Evolutionary conservation across 2,113 vertebrate genomes (phyloP), one percentile per base, ranked within the genome.

Genomic region (Peucedramus taeniatus): DNA sequence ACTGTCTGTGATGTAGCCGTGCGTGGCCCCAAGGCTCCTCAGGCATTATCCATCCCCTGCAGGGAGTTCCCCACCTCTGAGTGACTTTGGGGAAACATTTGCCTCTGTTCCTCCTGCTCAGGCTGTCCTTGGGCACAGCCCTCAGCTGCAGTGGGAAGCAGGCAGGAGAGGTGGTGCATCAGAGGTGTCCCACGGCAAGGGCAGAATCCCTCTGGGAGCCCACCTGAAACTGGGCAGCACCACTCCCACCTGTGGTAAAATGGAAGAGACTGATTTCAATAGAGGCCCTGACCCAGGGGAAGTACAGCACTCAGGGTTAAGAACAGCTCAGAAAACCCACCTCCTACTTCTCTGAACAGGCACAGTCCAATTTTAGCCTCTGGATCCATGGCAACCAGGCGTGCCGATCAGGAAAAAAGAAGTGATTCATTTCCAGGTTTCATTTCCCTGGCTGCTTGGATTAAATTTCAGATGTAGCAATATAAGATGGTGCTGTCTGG

Each of bases 341-440:
- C 57, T 74, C 31, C 33, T 45, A 22, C 45, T 87, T 76, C 42
- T 83, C 42, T 59, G 49, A 83, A 44, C 20, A 86, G 54, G 23
- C 37, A 4, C 2, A 19, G 42, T 47, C 57, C 81, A 79, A 42
- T 72, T 96, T 94, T 96, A 96, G 91, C 53, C 37, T 79, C 71
- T 76, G 89, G 57, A 91, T 47, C 82, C 79, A 94, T 80, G 59
- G 79, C 75, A 96, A 93, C 71, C 16, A 77, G 87, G 51, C 1
- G 0, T 69, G 40, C 42, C 1, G 0, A 80, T 80, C 35, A 90
- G 85, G 75, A 93, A 94, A 86, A 70, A 33, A 83, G 70, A 96
- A 96, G 68, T 90, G 85, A 94, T 77, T 86, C 47, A 83, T 96
- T 93, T 85, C 87, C 78, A 87, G 71, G 74, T 95, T 96, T 95